Evolutionary conservation across 2,797 vertebrate species (phyloP).

Genomic region (Mareca strepera): DNA sequence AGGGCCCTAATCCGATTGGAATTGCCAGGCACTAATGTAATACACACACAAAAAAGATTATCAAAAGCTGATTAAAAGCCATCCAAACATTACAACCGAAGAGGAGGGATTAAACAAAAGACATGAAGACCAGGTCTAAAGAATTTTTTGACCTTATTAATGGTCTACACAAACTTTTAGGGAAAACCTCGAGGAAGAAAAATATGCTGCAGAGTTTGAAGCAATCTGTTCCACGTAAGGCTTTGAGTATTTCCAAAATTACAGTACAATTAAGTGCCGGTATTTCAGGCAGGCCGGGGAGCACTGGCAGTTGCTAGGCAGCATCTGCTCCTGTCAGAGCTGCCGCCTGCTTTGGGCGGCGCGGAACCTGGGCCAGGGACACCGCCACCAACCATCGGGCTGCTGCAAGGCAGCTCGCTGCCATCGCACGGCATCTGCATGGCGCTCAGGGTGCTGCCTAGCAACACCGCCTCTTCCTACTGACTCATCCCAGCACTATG

Average conservation of each 20-base stretch:
- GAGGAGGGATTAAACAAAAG: constrained; percentile 58
- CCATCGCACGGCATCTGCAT: constrained; percentile 70
- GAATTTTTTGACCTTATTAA: constrained; percentile 40
- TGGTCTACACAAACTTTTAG: background rate
- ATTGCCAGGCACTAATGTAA: constrained; percentile 64
- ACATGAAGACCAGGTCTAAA: background rate
- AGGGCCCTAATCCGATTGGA: constrained; percentile 54
- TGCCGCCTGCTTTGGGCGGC: constrained; percentile 54
- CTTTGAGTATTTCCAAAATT: background rate
- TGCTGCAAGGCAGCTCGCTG: constrained; percentile 71
- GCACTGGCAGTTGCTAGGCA: constrained; percentile 72
- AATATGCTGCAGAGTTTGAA: background rate
- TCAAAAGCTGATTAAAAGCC: constrained; percentile 70
- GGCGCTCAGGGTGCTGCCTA: constrained; percentile 66
- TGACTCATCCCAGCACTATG: constrained; percentile 62
- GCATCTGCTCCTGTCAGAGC: constrained; percentile 67
- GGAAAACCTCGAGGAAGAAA: background rate
- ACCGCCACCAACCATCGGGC: constrained; percentile 65
- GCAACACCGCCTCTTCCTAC: constrained; percentile 72
- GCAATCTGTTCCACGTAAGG: background rate
- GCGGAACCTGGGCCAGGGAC: constrained; percentile 53
- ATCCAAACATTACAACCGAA: constrained; percentile 62
- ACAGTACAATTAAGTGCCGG: constrained; percentile 54
- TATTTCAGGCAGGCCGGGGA: constrained; percentile 32
- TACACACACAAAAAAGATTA: constrained; percentile 64